phyloP scores from a whole-genome alignment of 2,888 invertebrate species.

The Encarsia formosa region DNA sequence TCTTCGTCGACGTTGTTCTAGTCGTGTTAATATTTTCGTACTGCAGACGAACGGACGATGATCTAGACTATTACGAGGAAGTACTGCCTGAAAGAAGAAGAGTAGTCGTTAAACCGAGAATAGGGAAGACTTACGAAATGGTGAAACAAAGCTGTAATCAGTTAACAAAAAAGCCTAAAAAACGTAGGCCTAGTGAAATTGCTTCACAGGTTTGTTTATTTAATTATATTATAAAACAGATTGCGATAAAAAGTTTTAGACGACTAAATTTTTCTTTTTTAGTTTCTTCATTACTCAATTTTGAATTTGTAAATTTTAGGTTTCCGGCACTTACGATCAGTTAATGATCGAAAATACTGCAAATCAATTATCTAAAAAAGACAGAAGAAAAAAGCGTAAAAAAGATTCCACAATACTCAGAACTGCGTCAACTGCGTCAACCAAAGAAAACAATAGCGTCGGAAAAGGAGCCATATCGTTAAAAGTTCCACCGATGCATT shows the following conservation, averaged over 20 bases:
- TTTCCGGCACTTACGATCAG: conserved; percentile 58
- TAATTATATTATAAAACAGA: background rate
- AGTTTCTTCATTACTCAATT: background rate
- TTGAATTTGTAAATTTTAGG: conserved; percentile 33
- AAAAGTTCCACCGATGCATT: conserved; percentile 27
- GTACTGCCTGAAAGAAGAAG: conserved; percentile 34
- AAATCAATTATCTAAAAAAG: conserved; percentile 38
- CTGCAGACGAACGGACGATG: conserved; percentile 47
- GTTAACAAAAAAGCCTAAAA: conserved; percentile 54
- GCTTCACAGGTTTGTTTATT: conserved; percentile 44
- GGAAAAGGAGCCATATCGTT: conserved; percentile 18
- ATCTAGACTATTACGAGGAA: conserved; percentile 43
- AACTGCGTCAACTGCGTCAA: conserved; percentile 11
- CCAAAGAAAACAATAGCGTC: conserved; percentile 13
- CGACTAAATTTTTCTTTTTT: background rate
- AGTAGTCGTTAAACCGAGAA: background rate
- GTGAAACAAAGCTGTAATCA: conserved; percentile 26
- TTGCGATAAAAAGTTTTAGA: background rate
- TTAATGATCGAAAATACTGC: conserved; percentile 57
- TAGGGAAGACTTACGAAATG: conserved; percentile 28
- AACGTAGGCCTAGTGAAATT: conserved; percentile 69
- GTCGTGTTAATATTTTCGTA: conserved; percentile 56
- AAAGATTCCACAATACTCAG: conserved; percentile 30
- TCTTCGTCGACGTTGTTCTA: conserved; percentile 54
- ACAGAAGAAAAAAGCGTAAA: conserved; percentile 55